Evolutionary conservation across 2,888 invertebrate species (phyloP), one percentile per base, ranked within the genome.

Genomic region (Lepidochitona cinerea): DNA sequence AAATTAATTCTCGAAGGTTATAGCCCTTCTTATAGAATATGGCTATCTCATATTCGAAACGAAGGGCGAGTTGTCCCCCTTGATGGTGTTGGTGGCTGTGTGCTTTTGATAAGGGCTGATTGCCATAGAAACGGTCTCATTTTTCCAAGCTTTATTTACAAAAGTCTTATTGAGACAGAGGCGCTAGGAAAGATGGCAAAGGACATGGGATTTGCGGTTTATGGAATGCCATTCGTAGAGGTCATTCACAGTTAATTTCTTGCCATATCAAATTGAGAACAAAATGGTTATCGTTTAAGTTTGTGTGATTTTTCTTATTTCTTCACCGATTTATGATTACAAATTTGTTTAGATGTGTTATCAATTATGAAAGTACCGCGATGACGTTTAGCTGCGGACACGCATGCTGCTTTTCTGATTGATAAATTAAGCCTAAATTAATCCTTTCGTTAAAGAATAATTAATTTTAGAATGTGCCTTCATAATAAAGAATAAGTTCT

Each of bases 71-170:
- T 85, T 37, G 89, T 89, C 7, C 79, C 82, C 5, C 53, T 89
- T 49, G 89, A 89, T 77, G 89, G 89, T 0, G 89, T 89, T 5
- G 89, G 89, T 6, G 89, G 88, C 0, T 88, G 88, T 66, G 82
- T 81, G 1, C 72, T 89, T 53, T 74, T 89, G 14, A 75, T 89
- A 0, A 81, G 77, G 54, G 83, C 85, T 0, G 78, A 81, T 26
- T 83, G 82, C 54, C 89, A 89, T 71, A 75, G 79, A 41, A 79
- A 83, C 12, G 89, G 89, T 1, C 79, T 88, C 3, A 74, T 79
- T 7, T 89, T 89, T 75, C 88, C 89, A 1, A 83, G 87, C 29
- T 80, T 79, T 14, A 37, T 86, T 0, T 84, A 81, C 68, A 77
- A 84, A 2, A 80, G 87, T 70, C 88, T 87, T 70, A 85, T 89